Base-by-base conservation (phyloP, 2,797 vertebrate species). In the Telmatherina bonti region DNA sequence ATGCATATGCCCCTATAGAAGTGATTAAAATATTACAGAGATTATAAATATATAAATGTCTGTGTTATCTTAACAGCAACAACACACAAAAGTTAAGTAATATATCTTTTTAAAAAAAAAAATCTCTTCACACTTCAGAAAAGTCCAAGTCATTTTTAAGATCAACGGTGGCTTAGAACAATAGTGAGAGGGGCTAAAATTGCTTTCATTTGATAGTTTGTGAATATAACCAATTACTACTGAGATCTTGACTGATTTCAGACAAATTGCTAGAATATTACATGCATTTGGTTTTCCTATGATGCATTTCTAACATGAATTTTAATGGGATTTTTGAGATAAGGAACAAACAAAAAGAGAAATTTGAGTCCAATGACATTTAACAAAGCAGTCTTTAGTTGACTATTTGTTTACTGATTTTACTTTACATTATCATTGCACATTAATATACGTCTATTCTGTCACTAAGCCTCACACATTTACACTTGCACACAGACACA, bases 91-190 rank as follows among this genome's bases (percentile, higher is more conserved):
- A 60, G 20, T 45, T 2, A 20, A 45, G n/a, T 45, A 41, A 22
- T 18, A n/a, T 18, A 20, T 38, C 62, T 62, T 70, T 36, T 68
- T 74, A 60, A n/a, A n/a, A n/a, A n/a, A n/a, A n/a, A n/a, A n/a
- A 12, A 67, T n/a, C 9, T 47, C 7, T 47, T 45, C 2, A 45
- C n/a, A 67, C 35, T 8, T 47, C 5, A 35, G n/a, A 12, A 60
- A 72, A 76, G 51, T 52, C 22, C 2, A 18, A 51, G 8, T 7
- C 5, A 1, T 62, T 51, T 16, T 47, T 26, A 16, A 38, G 36
- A 63, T 41, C 36, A 22, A 27, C 2, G 29, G 10, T 27, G 43
- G 4, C 20, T 84, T 20, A 27, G 47, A 56, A 29, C 13, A 68
- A 66, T 4, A 13, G 54, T n/a, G 8, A 65, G 61, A 62, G 54